A percentile compares a stretch with the other conserved stretches of the same genome.
Conservation (phyloP, 2,888 invertebrate species). For the Philereme vetulata region DNA sequence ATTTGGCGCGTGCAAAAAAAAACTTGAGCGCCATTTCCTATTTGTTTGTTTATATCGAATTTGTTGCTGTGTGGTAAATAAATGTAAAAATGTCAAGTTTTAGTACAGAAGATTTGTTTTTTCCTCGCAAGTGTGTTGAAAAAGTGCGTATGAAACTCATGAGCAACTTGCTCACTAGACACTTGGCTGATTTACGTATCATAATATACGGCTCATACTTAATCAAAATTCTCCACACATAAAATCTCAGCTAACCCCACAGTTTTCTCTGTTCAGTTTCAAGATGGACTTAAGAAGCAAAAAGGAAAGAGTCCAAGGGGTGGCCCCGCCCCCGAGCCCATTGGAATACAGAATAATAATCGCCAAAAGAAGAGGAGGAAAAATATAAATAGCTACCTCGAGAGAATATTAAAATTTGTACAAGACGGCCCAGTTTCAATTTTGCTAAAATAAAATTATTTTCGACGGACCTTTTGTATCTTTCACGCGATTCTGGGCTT, state of each 20-base stretch:
- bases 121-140: no score
- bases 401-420: constrained; percentile 80
- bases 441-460: constrained; percentile 76
- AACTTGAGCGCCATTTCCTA: no score
- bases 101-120: no score
- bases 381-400: constrained; percentile 78
- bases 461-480: constrained; percentile 41
- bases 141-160: no score
- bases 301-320: constrained; percentile 82
- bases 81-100: no score
- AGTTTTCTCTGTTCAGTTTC: constrained; percentile 60
- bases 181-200: no score
- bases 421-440: constrained; percentile 68
- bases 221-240: background rate
- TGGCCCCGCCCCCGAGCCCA: constrained; percentile 62
- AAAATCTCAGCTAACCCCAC: constrained; percentile 46
- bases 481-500: constrained; percentile 17
- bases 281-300: constrained; percentile 85
- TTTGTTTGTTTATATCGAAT: no score
- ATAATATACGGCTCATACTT: no score
- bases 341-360: constrained; percentile 83
- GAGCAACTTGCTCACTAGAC: no score
- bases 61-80: no score
- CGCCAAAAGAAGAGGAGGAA: constrained; percentile 81
- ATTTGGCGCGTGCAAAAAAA: no score